A percentile compares a stretch with the other conserved stretches of the same genome.
phyloP scores from a whole-genome alignment of 2,888 invertebrate genomes.

The Uropetala carovei region DNA sequence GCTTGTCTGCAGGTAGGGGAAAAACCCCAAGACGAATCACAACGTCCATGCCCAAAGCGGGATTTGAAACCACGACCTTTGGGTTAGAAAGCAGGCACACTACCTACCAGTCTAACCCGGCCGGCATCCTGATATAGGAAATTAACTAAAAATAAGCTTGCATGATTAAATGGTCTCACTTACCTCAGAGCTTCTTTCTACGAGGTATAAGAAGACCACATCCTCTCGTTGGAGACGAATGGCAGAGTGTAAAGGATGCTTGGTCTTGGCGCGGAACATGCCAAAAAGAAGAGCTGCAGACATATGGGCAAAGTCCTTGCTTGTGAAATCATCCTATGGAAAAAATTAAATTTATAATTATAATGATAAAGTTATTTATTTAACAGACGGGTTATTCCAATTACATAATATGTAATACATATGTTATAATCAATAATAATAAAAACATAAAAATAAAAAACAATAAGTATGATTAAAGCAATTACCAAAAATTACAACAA shows the following conservation, averaged over 20 bases:
- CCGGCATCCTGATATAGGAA: too few species aligned
- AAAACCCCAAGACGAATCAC: too few species aligned
- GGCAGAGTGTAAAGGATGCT: slow-evolving; percentile 92
- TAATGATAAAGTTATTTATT: too few species aligned
- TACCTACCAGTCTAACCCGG: too few species aligned
- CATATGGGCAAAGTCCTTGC: slow-evolving; percentile 95
- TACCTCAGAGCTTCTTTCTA: slow-evolving; percentile 93
- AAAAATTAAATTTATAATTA: neutral
- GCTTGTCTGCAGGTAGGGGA: too few species aligned
- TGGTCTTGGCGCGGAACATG: slow-evolving; percentile 93
- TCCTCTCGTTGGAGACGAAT: slow-evolving; percentile 92
- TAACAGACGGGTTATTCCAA: neutral
- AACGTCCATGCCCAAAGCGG: too few species aligned
- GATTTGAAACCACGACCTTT: too few species aligned
- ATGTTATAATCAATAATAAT: neutral
- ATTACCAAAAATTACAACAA: too few species aligned
- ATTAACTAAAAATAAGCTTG: too few species aligned
- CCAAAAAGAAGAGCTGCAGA: slow-evolving; percentile 92
- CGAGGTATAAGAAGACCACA: slow-evolving; percentile 94
- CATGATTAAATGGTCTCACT: slow-evolving; percentile 74
- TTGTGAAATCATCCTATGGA: slow-evolving; percentile 81
- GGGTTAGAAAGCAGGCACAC: too few species aligned
- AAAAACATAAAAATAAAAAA: too few species aligned
- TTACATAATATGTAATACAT: neutral
- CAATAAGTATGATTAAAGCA: too few species aligned